These are phyloP conservation scores for Acleris sparsana DNA, from an alignment of 2,888 invertebrate genomes.

Conservation along the genomic window DNA sequence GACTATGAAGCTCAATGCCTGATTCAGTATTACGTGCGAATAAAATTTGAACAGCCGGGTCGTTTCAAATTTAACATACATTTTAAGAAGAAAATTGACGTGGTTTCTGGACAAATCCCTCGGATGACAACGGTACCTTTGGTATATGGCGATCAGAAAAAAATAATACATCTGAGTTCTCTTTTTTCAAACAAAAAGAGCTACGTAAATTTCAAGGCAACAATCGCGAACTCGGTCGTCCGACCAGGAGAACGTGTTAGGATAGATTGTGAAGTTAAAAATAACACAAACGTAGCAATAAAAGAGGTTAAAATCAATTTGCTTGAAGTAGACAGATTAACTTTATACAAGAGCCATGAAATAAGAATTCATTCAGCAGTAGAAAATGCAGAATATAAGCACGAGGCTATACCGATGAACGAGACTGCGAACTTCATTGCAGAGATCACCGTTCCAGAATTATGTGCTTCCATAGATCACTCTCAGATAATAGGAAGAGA, in stretches of 20 bases:
- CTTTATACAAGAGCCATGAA: not conserved
- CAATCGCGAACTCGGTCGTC: not conserved
- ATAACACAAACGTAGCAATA: conserved; percentile 15
- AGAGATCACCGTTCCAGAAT: conserved; percentile 12
- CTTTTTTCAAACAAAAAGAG: no score
- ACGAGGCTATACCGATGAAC: not conserved
- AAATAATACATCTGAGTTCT: no score
- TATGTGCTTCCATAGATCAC: conserved; percentile 24
- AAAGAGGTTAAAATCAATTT: conserved; percentile 8
- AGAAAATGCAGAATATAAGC: no score
- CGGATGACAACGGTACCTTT: conserved; percentile 14
- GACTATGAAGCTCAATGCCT: conserved; percentile 7
- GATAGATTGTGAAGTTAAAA: conserved; percentile 15
- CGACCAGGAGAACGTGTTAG: conserved; percentile 15
- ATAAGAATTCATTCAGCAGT: no score
- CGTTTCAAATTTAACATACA: conserved; percentile 8
- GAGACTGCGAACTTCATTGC: conserved; percentile 9
- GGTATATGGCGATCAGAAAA: conserved; percentile 16
- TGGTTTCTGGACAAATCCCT: conserved; percentile 19
- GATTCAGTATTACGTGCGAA: conserved; percentile 12
- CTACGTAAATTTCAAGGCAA: no score
- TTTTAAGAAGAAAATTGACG: conserved; percentile 15
- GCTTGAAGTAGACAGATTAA: conserved; percentile 20
- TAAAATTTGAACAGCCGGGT: conserved; percentile 17
- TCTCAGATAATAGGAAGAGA: conserved; percentile 19